Evolutionary conservation across 2,888 invertebrate genomes (phyloP), one percentile per base, ranked within the genome.

Genomic region (Nomada flava): DNA sequence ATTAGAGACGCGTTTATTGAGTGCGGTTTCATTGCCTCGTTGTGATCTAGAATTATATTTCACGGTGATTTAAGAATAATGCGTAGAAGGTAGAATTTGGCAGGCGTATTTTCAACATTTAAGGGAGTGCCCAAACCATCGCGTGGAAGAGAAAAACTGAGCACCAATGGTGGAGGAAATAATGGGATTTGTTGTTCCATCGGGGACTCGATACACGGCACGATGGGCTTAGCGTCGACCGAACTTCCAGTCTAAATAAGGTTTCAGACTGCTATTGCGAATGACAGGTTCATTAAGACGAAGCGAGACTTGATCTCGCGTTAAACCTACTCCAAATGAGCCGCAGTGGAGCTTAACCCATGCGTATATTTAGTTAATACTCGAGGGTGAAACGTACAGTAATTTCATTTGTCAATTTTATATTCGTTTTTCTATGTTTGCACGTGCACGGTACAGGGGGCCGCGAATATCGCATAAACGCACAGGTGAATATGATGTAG

Each of bases 211-310:
- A 59, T 50, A 10, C 18, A 2, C 20, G 7, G 15, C 15, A 0
- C 42, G 11, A 44, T 7, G 44, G 20, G 42, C 44, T 60, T 60
- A 53, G 18, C 13, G 13, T 23, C 23, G 36, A 69, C 65, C 44
- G 26, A 64, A 65, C 13, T 36, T 26, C 20, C 9, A n/a, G 10
- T 18, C 18, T 26, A 64, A 72, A 9, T 23, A 70, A 70, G 50
- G 29, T 52, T 65, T 29, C 20, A 47, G 13, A 60, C 47, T 62
- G 53, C 57, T 36, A 15, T 13, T 59, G 57, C 23, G 15, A 64
- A 42, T 71, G 52, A 26, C 59, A 71, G 59, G 5, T 63, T 18
- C 11, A 53, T 55, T 59, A n/a, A 44, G 15, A 44, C 15, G 23
- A 23, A 11, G 18, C 15, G 15, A 29, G 42, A 42, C 36, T 60